Evolutionary conservation across 2,113 vertebrate genomes (phyloP), one percentile per base, ranked within the genome.

Genomic region (Psittacula cyanocephala): DNA sequence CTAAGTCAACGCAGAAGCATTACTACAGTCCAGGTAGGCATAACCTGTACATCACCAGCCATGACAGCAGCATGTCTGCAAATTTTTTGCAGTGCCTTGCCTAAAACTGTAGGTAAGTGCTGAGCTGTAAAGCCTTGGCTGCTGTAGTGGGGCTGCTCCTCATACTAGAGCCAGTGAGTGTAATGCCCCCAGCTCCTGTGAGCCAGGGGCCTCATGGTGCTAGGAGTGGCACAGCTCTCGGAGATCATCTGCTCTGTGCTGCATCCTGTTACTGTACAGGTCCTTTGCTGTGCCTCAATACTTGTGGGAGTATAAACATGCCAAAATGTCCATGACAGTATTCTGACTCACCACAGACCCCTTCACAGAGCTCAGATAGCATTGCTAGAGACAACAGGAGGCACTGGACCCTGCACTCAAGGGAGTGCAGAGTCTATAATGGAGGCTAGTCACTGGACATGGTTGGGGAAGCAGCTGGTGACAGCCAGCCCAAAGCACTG

Each of bases 151-250:
- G 17, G 43, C n/a, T 52, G 39, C 0, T 65, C 31, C 59, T 71
- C 33, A 4, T 4, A 18, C 33, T 7, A 2, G 3, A 55, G 65
- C 9, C 23, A 52, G 39, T 13, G 62, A 25, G 52, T 24, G 29
- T 17, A 60, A 86, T 1, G 1, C 10, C 9, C 9, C 6, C 0
- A 0, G 44, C 35, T 59, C 47, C 80, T 11, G 11, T 0, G 25
- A 81, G 67, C 23, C 71, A 41, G 76, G 5, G 43, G 31, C 35
- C 11, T 60, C 39, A 9, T 1, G 13, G 62, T 39, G 14, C 8
- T n/a, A 88, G 63, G 16, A 63, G 27, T 19, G 52, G 57, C 41
- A 62, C 9, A 2, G 7, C 39, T 71, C 43, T 60, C 57, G n/a
- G 49, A 94, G 33, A 53, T 3, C 16, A 69, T 65, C 15, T 72